Base-by-base conservation (phyloP, 2,113 vertebrate genomes). In the Mirza zaza region DNA sequence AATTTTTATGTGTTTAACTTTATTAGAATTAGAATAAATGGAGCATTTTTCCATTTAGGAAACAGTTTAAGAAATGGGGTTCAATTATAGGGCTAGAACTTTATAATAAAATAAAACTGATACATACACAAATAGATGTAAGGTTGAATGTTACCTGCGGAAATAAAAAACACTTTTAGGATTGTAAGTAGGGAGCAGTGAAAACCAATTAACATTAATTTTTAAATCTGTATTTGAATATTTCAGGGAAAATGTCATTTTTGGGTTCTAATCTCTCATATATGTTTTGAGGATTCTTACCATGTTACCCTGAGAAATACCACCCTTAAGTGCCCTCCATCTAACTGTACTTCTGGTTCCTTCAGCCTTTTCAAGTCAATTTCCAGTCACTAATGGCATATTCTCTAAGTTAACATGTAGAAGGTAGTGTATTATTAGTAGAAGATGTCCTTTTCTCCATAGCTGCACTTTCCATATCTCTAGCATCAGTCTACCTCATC, bases 11-110 rank as follows among this genome's bases (percentile, higher is more conserved):
- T 36, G 11, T 15, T 70, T 89, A 59, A 83, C 14, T 91, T 87
- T 90, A 68, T 93, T 82, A 87, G 36, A 90, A 70, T 83, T 89
- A 89, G 61, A 92, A 63, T 57, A 95, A 68, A 67, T 76, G 25
- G 14, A 75, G 0, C 36, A 76, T 68, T 61, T 73, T 86, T 71
- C 20, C 48, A 87, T 55, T 85, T 90, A 39, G 23, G 21, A 55
- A 75, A 3, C 81, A 90, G 77, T 88, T 92, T 92, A 79, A 77
- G 29, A 84, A 79, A 65, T 39, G 14, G 0, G 15, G 20, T 65
- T 91, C 20, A n/a, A 20, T 82, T 88, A 70, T 65, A 79, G 23
- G 48, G 10, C 14, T 76, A 75, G 7, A 63, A 70, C 23, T 59
- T 32, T 34, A 36, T 71, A 71, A 71, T 45, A 39, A 84, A 70